Base-by-base conservation (phyloP, 2,113 vertebrate genomes). In the Kryptolebias marmoratus region DNA sequence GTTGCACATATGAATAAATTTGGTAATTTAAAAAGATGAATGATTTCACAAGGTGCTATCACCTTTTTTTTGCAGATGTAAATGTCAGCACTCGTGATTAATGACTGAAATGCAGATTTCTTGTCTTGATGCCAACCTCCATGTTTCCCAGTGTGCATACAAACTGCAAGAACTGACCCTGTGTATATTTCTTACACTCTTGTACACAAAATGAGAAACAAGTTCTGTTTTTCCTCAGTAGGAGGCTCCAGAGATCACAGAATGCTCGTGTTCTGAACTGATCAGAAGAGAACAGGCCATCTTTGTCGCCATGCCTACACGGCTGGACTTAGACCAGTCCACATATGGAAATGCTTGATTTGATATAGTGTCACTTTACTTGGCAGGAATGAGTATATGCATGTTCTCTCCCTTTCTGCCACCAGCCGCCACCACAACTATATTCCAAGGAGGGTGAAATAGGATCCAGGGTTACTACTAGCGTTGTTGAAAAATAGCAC, bases 311-410 rank as follows among this genome's bases (percentile, higher is more conserved):
- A 57, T 79, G 66, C 73, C 70, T 57, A 12, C 27, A 12, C 63
- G 66, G 64, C 73, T 76, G 63, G 54, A 83, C 57, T 73, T 71
- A 83, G 94, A 94, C 92, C 95, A 93, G 95, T 91, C 92, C 94
- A 96, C 96, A 98, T 98, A 96, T 99, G 97, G 98, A 99, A 99
- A 96, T 97, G 96, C 96, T 99, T 99, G 96, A 96, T 97, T 97
- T 99, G 97, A 98, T 97, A 95, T 96, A 97, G 96, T 96, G 96
- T 98, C 96, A 94, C 97, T 97, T 99, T 98, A 97, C 96, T 95
- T 97, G 96, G 96, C 95, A 96, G 94, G 97, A 98, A 99, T 96
- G 96, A 98, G 96, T 92, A 83, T 94, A 95, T 96, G 96, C 94
- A 94, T 95, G 82, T 90, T 94, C 81, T 75, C 73, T 81, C 76